Base-by-base conservation (phyloP, 2,113 vertebrate genomes). In the Typhlomys cinereus region DNA sequence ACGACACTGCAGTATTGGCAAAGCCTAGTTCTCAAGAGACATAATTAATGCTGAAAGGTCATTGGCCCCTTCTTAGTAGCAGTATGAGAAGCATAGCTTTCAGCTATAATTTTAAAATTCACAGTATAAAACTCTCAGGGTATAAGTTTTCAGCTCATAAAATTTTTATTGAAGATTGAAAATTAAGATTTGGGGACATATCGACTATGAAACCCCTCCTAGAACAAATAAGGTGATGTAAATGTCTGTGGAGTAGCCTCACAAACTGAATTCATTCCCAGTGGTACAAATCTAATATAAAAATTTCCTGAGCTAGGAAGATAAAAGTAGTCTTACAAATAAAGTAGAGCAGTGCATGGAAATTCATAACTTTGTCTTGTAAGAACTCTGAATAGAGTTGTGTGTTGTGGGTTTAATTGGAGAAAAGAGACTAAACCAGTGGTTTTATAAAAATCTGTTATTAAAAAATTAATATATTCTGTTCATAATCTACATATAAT, bases 111-210 rank as follows among this genome's bases (percentile, higher is more conserved):
- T 82, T 64, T 67, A 69, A 94, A 88, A 29, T 50, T 75, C 39
- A 11, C 5, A 52, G 2, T 48, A 29, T 4, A 52, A 41, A 44
- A 67, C 62, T 59, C 86, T 61, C 81, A 11, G 66, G 8, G 17
- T 44, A 71, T 83, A 87, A 2, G 1, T 64, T 91, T 83, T 89
- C 5, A 84, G 25, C 23, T 90, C 21, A 64, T 61, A 50, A n/a
- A 66, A n/a, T 90, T 84, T 92, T 81, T 61, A 7, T 76, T 86
- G 52, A 92, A 93, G 78, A 48, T 93, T 87, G 59, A 94, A 27
- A 67, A 21, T 87, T 79, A 62, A 78, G 25, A 23, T 87, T 92
- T 80, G 66, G 4, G 44, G 29, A 36, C 80, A 41, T 31, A 31
- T n/a, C 62, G n/a, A 31, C 41, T 66, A 44, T 62, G 34, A 69